Conservation (phyloP, 2,113 vertebrate genomes). For the Thamnophis sirtalis region DNA sequence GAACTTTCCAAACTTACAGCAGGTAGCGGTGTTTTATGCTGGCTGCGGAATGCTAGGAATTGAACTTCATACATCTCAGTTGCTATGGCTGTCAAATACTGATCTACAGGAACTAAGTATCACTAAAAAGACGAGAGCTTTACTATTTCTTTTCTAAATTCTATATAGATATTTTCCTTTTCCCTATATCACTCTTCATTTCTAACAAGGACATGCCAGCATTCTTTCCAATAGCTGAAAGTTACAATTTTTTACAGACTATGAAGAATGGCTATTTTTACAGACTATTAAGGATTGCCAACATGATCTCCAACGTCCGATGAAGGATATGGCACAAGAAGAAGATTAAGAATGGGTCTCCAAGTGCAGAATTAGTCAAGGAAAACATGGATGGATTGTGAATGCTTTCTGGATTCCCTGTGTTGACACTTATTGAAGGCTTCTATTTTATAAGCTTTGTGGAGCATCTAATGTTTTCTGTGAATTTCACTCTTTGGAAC, state of each 20-base stretch:
- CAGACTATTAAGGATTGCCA: too few species aligned
- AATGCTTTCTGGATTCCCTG: background rate
- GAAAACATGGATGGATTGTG: conserved; percentile 15
- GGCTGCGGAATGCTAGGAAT: background rate
- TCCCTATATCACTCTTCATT: background rate
- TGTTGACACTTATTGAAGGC: background rate
- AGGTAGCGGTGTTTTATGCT: background rate
- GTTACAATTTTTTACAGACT: conserved; percentile 57
- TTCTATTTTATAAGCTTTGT: background rate
- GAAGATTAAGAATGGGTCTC: conserved; percentile 48
- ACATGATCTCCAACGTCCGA: too few species aligned
- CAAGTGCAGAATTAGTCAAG: conserved; percentile 44
- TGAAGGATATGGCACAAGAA: too few species aligned
- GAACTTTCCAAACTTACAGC: background rate
- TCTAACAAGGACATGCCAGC: conserved; percentile 8
- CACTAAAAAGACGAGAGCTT: background rate
- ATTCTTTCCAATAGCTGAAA: conserved; percentile 55
- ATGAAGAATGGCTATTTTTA: conserved; percentile 44
- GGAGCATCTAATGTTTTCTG: background rate
- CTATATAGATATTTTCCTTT: background rate
- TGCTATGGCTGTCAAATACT: background rate
- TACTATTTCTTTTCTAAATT: accelerated
- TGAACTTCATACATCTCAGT: background rate
- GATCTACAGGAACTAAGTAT: background rate
- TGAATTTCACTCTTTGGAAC: background rate